Base-by-base conservation (phyloP, 2,888 invertebrate genomes). In the Thymelicus sylvestris region DNA sequence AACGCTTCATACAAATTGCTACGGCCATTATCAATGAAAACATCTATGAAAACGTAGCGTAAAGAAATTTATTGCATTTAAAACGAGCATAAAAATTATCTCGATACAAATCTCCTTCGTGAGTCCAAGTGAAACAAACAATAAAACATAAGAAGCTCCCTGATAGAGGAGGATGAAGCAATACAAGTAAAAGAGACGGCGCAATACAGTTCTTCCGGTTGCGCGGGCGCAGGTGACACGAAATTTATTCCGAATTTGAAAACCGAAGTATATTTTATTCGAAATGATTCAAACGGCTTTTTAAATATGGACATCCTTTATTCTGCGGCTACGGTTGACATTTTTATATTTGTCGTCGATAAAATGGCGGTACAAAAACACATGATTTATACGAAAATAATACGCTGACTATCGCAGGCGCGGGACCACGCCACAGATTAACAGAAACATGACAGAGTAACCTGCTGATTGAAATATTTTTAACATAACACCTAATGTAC, bases 241-340 rank as follows among this genome's bases (percentile, higher is more conserved):
- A 91, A 93, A 93, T 93, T 92, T 93, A 93, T 93, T 93, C 93
- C 85, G 90, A 92, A 92, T 92, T 92, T 92, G 90, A 93, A 92
- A 93, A 91, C 87, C 92, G 90, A 91, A 88, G 88, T 86, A 91
- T 92, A 93, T 92, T 90, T 92, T 88, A 92, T 90, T 84, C 86
- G 90, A 86, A 86, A 89, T 86, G 89, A 91, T 90, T 87, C 91
- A 92, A 93, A 93, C 91, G 92, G 87, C 92, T 88, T 92, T 92
- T 93, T 93, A 92, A 92, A 93, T 92, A 91, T 91, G 92, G 88
- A 90, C 89, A 87, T 92, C 88, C 80, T 92, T 93, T 93, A 91
- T 89, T 79, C 84, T 83, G 90, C 86, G 91, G 90, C 80, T 76
- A 81, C 86, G 87, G 88, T 85, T 92, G 93, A 92, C 93, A 91